A percentile compares a stretch with the other conserved stretches of the same genome.
These are phyloP conservation scores for Tetragnatha versicolor DNA, from an alignment of 1,140 invertebrate species.

Conservation along the genomic window DNA sequence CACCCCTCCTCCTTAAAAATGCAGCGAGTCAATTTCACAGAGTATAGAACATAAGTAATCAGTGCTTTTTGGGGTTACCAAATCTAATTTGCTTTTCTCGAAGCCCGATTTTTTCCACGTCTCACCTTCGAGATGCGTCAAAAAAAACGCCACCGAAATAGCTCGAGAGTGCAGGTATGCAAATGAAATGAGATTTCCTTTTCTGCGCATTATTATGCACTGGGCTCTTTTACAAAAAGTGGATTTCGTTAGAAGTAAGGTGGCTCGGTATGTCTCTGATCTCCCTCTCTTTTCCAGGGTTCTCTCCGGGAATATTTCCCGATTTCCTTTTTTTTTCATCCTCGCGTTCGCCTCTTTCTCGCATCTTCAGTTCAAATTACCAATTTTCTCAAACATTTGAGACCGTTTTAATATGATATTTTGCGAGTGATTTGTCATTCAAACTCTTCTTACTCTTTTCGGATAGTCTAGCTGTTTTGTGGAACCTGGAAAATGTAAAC, in stretches of 20 bases:
- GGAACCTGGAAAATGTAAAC: too few relatives aligned
- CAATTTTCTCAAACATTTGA: conserved; percentile 27
- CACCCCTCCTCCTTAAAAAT: not conserved
- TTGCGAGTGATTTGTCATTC: conserved; percentile 21
- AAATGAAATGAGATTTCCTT: conserved; percentile 47
- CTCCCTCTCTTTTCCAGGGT: conserved; percentile 7
- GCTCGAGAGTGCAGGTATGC: conserved; percentile 24
- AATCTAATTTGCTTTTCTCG: conserved; percentile 29
- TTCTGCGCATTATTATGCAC: conserved; percentile 10
- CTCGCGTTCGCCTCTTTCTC: not conserved
- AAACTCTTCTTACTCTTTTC: too few relatives aligned
- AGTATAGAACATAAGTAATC: conserved; percentile 42
- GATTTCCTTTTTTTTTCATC: not conserved
- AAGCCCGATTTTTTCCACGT: not conserved
- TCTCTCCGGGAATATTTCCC: not conserved
- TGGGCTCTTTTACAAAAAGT: conserved; percentile 29
- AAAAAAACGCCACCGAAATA: conserved; percentile 3
- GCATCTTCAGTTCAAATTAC: not conserved
- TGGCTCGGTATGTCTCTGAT: not conserved
- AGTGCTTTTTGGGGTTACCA: conserved; percentile 42
- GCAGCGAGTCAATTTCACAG: conserved; percentile 31
- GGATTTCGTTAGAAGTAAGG: conserved; percentile 18
- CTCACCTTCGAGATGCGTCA: not conserved
- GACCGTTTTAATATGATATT: not conserved
- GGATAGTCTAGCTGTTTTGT: too few relatives aligned